Evolutionary conservation across 1,140 invertebrate species (phyloP).

Genomic region (Achatina immaculata): DNA sequence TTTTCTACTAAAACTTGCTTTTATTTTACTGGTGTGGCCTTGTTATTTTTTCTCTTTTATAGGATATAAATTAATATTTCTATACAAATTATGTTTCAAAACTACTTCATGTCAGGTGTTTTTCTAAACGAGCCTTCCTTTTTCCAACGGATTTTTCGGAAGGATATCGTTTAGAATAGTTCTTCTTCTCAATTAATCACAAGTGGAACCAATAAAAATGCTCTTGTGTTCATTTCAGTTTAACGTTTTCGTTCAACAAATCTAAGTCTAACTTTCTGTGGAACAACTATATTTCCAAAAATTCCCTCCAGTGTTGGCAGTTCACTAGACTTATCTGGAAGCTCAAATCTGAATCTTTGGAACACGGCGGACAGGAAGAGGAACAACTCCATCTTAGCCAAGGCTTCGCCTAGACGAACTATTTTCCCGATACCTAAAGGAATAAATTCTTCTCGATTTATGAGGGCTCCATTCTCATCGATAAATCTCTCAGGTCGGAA

Average conservation of each 20-base stretch:
- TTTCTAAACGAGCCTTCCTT: too few species aligned
- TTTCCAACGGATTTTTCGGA: too few species aligned
- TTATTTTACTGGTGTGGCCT: too few species aligned
- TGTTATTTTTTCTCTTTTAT: too few species aligned
- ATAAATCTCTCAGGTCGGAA: slow-evolving; percentile 79
- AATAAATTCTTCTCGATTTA: background rate
- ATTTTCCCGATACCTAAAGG: background rate
- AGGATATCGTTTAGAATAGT: too few species aligned
- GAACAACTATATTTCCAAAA: background rate
- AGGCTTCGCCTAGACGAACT: slow-evolving; percentile 12
- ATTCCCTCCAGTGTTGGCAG: slow-evolving; percentile 1
- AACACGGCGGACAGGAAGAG: background rate
- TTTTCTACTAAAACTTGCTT: too few species aligned
- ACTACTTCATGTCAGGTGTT: too few species aligned
- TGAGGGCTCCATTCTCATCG: slow-evolving; percentile 40
- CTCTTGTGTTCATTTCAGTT: too few species aligned
- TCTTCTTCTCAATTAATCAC: too few species aligned
- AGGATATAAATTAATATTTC: too few species aligned
- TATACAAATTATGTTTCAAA: too few species aligned
- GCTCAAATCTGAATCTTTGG: background rate
- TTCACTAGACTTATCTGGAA: background rate
- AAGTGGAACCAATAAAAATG: too few species aligned
- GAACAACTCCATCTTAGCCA: slow-evolving; percentile 13
- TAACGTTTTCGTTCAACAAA: background rate
- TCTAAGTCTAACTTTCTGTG: background rate